Percentiles rank a stretch among this genome's conserved stretches.
These are phyloP conservation scores for Agraylea sexmaculata DNA, from an alignment of 1,140 invertebrate species.

Conservation along the genomic window DNA sequence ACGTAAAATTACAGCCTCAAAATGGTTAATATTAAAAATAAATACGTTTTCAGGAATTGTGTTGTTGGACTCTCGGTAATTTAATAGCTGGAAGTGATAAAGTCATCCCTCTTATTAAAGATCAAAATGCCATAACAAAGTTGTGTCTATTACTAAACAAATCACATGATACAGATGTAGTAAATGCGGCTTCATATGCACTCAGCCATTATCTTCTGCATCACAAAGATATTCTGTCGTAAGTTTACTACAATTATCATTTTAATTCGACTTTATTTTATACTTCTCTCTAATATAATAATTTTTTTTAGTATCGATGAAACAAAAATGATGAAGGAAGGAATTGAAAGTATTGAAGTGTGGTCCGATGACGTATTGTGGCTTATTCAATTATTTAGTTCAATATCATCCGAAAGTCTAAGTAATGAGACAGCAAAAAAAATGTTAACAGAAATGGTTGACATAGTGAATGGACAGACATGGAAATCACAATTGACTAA, in stretches of 20 bases:
- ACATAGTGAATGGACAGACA: not conserved
- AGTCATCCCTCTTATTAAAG: constrained; percentile 24
- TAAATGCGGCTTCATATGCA: constrained; percentile 27
- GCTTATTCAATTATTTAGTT: too few species aligned
- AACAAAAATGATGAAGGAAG: too few species aligned
- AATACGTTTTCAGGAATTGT: constrained; percentile 28
- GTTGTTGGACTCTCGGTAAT: constrained; percentile 35
- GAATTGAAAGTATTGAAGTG: too few species aligned
- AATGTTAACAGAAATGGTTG: constrained; percentile 3
- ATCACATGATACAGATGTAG: constrained; percentile 19
- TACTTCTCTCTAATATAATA: too few species aligned
- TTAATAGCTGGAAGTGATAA: constrained; percentile 25
- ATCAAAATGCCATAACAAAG: constrained; percentile 30
- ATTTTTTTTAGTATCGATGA: too few species aligned
- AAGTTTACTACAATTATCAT: constrained; percentile 6
- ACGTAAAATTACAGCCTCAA: constrained; percentile 3
- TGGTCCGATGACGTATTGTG: too few species aligned
- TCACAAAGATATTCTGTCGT: constrained; percentile 23
- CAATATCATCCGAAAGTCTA: too few species aligned
- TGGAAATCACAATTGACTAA: not conserved
- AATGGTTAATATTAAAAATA: constrained; percentile 3
- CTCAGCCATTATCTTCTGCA: constrained; percentile 23
- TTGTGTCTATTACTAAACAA: constrained; percentile 20
- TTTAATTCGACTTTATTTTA: not conserved
- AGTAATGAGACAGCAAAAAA: too few species aligned